Base-by-base conservation (phyloP, 2,797 vertebrate species). In the Tragopan temminckii region DNA sequence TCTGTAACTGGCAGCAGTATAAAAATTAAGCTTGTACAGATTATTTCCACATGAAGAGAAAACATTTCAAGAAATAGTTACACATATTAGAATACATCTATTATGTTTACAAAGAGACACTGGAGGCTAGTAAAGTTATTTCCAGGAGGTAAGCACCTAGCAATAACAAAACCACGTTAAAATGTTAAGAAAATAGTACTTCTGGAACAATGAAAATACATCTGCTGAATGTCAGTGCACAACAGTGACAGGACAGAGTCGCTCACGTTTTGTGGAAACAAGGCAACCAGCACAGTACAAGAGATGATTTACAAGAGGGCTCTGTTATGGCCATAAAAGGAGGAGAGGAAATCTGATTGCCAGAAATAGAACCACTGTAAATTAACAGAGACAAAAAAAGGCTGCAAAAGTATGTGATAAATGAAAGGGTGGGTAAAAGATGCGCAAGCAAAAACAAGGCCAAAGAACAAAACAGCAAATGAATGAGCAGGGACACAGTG, bases 281-380 rank as follows among this genome's bases (percentile, higher is more conserved):
- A 89, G 67, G 81, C 81, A 91, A 85, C 75, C 71, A 78, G 77
- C 21, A 68, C 68, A 70, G 72, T 33, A 72, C 21, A 3, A 77
- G 87, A 52, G 83, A 88, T 80, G 70, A 95, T 93, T 95, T 92
- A 95, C 74, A 88, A 92, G 55, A 3, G 8, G 82, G 69, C 78
- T 87, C 93, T 53, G 80, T 62, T 80, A 64, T 9, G 45, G 25
- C 91, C 80, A 89, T 83, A 96, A 96, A 97, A 96, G 93, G 93
- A 95, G 48, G 76, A 90, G 59, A 96, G 89, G 76, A 95, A 96
- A 96, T 91, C 88, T 81, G 77, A 96, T 61, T 85, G 63, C 86
- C 87, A 95, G 88, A 95, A 96, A 91, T 89, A 96, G 86, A 85
- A 92, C 7, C 50, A 35, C 66, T 50, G 87, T 59, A 89, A 89